A percentile compares a stretch with the other conserved stretches of the same genome.
Evolutionary conservation across 2,888 invertebrate species (phyloP).

Genomic region (Cotesia congregata): DNA sequence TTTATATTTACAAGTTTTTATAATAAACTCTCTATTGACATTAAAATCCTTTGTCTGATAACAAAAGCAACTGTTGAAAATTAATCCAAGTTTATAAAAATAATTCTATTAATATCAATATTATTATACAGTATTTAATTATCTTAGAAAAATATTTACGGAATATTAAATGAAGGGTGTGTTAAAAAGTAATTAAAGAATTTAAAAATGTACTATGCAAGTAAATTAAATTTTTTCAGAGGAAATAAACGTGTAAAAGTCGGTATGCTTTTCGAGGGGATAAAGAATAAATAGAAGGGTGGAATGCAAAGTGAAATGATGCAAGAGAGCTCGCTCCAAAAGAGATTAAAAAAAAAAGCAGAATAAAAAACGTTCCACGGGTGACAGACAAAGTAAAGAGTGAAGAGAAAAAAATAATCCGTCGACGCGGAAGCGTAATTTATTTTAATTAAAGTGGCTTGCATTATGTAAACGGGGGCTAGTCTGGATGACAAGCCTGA

Average conservation of each 20-base stretch:
- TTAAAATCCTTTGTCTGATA: background rate
- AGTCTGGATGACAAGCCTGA: slow-evolving; percentile 56
- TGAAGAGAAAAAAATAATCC: slow-evolving; percentile 51
- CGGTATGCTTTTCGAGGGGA: slow-evolving; percentile 27
- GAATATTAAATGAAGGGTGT: background rate
- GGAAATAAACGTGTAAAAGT: slow-evolving; percentile 65
- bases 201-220: background rate
- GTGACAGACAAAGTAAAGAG: slow-evolving; percentile 22
- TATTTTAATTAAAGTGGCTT: slow-evolving; percentile 69
- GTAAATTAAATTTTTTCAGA: slow-evolving; percentile 51
- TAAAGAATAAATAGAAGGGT: slow-evolving; percentile 19
- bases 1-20: background rate
- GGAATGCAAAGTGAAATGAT: background rate
- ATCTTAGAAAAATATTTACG: background rate
- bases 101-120: background rate
- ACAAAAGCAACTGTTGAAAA: too few relatives aligned
- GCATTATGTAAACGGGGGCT: slow-evolving; percentile 64
- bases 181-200: background rate
- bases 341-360: slow-evolving; percentile 3
- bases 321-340: background rate
- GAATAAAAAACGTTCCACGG: background rate
- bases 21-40: background rate
- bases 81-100: too few relatives aligned
- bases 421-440: slow-evolving; percentile 63
- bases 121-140: background rate